Conservation (phyloP, 1,140 invertebrate species). For the Cotesia vestalis region DNA sequence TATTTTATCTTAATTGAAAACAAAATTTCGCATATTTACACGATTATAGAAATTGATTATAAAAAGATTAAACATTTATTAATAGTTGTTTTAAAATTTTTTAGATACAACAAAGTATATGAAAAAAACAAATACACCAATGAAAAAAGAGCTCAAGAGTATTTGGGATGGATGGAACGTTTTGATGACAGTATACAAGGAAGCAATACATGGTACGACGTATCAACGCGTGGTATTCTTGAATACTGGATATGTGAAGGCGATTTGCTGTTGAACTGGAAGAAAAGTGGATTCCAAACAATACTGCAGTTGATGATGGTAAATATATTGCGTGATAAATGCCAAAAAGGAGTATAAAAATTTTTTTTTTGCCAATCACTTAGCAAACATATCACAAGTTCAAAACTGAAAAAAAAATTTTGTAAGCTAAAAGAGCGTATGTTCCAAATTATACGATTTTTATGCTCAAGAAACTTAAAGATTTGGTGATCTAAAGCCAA, state of each 20-base stretch:
- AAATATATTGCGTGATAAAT: conserved; percentile 14
- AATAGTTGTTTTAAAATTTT: not conserved
- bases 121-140: conserved; percentile 37
- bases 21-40: too few relatives aligned
- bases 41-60: too few relatives aligned
- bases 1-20: too few relatives aligned
- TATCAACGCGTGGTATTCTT: conserved; percentile 61
- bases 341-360: too few relatives aligned
- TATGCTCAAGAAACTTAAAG: too few relatives aligned
- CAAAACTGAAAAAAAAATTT: too few relatives aligned
- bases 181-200: conserved; percentile 66
- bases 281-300: conserved; percentile 68
- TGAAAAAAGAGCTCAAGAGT: conserved; percentile 52
- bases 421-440: too few relatives aligned
- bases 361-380: not conserved
- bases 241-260: conserved; percentile 69
- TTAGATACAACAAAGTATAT: conserved; percentile 40
- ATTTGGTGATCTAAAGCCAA: too few relatives aligned
- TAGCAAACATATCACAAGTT: too few relatives aligned
- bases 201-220: conserved; percentile 68
- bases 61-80: too few relatives aligned
- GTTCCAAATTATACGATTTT: too few relatives aligned
- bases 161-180: conserved; percentile 65
- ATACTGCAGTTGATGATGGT: conserved; percentile 70
- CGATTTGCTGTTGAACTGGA: conserved; percentile 70